A percentile compares a stretch with the other conserved stretches of the same genome.
Evolutionary conservation across 1,140 invertebrate genomes (phyloP).

Genomic region (Bathynomus jamesi): DNA sequence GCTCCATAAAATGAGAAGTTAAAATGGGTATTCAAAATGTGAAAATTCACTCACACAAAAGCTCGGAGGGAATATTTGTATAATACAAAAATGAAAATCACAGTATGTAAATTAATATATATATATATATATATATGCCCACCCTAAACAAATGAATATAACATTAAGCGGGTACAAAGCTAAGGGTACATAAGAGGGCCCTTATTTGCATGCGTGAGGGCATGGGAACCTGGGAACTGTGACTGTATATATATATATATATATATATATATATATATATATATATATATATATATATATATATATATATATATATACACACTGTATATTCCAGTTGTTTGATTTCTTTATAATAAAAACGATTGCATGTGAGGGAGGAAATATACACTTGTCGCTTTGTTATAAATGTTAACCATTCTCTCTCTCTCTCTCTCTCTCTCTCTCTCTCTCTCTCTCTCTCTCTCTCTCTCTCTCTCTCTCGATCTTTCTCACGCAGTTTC

Average conservation of each 20-base stretch:
- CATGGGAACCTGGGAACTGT: not conserved
- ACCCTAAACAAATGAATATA: not conserved
- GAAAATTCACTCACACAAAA: too few relatives aligned
- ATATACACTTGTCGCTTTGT: too few relatives aligned
- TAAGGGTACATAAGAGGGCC: not conserved
- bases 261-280: conserved; percentile 6
- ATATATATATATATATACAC: not conserved
- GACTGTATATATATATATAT: not conserved
- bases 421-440: not conserved
- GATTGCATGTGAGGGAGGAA: not conserved
- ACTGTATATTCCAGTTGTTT: not conserved
- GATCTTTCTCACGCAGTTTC: not conserved
- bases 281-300: conserved; percentile 4
- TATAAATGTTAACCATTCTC: not conserved
- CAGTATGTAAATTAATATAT: conserved; percentile 1
- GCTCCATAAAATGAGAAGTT: too few relatives aligned
- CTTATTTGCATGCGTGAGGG: not conserved
- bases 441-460: not conserved
- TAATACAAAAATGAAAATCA: not conserved
- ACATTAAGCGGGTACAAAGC: not conserved
- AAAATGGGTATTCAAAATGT: not conserved
- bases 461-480: not conserved
- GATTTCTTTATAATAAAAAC: not conserved
- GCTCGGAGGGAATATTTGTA: not conserved
- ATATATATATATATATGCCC: not conserved